These are phyloP conservation scores for Acanthurus lineatus DNA, from an alignment of 2,797 vertebrate genomes.

Conservation along the genomic window DNA sequence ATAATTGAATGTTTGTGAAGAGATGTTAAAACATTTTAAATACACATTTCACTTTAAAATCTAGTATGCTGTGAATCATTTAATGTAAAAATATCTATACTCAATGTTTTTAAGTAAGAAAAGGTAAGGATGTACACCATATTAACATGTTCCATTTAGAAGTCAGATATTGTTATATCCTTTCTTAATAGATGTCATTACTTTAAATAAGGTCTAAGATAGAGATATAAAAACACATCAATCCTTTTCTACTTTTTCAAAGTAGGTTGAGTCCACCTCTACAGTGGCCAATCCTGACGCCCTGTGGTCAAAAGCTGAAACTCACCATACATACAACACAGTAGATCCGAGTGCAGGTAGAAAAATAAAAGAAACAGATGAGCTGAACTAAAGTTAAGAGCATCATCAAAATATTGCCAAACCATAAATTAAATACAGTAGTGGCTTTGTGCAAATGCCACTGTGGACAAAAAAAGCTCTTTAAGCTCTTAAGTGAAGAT, in stretches of 20 bases:
- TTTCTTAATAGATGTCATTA: neutral
- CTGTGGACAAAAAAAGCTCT: too few relatives aligned
- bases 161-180: neutral
- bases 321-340: neutral
- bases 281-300: slow-evolving; percentile 24
- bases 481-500: too few relatives aligned
- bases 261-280: neutral
- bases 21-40: neutral
- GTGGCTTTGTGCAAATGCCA: too few relatives aligned
- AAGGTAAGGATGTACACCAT: neutral
- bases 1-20: neutral
- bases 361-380: too few relatives aligned
- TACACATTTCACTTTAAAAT: neutral
- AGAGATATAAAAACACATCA: neutral
- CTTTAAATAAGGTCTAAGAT: neutral
- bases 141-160: neutral
- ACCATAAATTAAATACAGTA: too few relatives aligned
- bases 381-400: too few relatives aligned
- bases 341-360: neutral
- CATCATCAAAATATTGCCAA: neutral
- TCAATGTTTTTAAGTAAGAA: neutral
- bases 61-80: neutral
- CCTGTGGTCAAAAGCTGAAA: slow-evolving; percentile 38
- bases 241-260: neutral
- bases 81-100: neutral